phyloP scores from a whole-genome alignment of 2,113 vertebrate species.

The Astur gentilis region DNA sequence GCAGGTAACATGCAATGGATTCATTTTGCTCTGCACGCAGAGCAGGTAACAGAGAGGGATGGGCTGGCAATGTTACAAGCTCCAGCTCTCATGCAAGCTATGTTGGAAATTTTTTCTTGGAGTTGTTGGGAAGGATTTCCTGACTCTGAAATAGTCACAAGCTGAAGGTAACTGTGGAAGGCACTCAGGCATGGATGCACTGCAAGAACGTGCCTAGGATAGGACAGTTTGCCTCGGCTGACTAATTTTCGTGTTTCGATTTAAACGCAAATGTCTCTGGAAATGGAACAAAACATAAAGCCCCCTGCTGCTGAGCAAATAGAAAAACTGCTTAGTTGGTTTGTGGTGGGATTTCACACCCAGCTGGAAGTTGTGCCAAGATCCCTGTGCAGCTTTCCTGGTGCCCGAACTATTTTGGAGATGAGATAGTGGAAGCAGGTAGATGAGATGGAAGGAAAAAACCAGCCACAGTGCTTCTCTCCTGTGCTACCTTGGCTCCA shows the following conservation, averaged over 20 bases:
- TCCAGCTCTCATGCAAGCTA: neutral
- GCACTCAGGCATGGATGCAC: neutral
- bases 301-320: neutral
- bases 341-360: neutral
- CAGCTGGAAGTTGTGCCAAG: neutral
- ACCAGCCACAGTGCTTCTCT: neutral
- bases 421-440: neutral
- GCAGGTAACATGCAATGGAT: constrained; percentile 70
- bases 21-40: neutral
- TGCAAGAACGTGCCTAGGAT: neutral
- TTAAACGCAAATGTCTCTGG: neutral
- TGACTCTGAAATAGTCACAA: neutral
- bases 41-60: neutral
- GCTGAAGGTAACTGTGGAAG: neutral
- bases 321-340: neutral
- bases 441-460: neutral
- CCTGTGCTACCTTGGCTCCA: neutral
- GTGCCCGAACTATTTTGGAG: neutral
- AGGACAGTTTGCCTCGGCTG: neutral
- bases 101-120: neutral
- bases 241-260: neutral
- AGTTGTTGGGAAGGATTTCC: neutral
- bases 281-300: neutral
- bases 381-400: neutral
- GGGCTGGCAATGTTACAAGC: neutral